Conservation (phyloP, 2,113 vertebrate species). For the Gavialis gangeticus region DNA sequence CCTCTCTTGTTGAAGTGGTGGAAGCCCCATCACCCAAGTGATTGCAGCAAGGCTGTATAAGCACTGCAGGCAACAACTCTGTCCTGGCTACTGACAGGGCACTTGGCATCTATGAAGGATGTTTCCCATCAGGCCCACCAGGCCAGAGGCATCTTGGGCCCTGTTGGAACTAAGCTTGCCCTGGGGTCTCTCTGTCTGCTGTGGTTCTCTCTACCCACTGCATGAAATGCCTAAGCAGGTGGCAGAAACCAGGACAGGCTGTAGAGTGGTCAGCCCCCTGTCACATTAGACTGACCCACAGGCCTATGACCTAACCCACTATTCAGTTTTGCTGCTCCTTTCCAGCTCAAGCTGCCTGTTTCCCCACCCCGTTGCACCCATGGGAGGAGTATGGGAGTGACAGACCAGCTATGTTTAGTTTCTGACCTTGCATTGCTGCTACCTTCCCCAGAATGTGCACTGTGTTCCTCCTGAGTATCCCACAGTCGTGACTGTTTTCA, state of each 20-base stretch:
- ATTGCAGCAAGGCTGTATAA: not conserved
- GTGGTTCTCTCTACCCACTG: not conserved
- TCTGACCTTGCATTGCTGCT: not conserved
- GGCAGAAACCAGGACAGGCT: not conserved
- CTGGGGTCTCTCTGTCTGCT: not conserved
- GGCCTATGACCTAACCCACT: too few species aligned
- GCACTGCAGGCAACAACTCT: not conserved
- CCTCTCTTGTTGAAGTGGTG: not conserved
- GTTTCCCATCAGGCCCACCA: not conserved
- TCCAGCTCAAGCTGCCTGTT: not conserved
- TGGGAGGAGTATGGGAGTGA: accelerated
- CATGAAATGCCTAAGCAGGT: not conserved
- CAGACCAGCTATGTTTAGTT: not conserved
- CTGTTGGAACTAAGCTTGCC: not conserved
- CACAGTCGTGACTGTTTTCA: not conserved
- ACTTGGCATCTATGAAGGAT: not conserved
- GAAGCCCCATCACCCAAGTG: not conserved
- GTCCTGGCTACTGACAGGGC: not conserved
- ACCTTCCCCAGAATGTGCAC: not conserved
- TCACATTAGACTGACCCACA: too few species aligned
- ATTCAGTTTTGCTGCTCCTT: too few species aligned
- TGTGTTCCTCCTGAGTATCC: too few species aligned
- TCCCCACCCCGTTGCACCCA: accelerated
- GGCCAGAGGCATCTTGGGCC: too few species aligned
- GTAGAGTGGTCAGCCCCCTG: not conserved